phyloP scores from a whole-genome alignment of 2,888 invertebrate species.

The Phyto melanocephala region DNA sequence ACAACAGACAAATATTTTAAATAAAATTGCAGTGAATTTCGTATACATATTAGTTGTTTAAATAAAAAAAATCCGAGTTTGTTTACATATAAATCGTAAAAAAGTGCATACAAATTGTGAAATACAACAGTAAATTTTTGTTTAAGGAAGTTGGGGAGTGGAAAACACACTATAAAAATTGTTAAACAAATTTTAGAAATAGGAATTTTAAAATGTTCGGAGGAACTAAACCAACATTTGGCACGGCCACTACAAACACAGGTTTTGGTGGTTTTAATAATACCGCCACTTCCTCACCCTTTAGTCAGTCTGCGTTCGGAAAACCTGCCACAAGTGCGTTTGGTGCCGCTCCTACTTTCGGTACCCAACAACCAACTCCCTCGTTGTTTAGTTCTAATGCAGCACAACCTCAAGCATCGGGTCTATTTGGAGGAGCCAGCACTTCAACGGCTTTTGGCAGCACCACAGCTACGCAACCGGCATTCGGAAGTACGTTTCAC shows the following conservation, averaged over 20 bases:
- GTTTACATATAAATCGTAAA: not conserved
- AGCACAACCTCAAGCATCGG: constrained; percentile 77
- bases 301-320: constrained; percentile 81
- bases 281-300: constrained; percentile 76
- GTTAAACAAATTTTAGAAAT: not conserved
- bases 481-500: constrained; percentile 76
- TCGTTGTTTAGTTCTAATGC: constrained; percentile 82
- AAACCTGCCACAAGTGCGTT: constrained; percentile 83
- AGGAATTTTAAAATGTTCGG: constrained; percentile 71
- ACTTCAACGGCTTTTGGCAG: constrained; percentile 84
- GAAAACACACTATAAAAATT: constrained; percentile 40
- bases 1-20: not conserved
- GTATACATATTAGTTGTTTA: not conserved
- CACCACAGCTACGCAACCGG: constrained; percentile 79
- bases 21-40: constrained; percentile 7
- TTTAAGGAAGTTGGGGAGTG: not conserved
- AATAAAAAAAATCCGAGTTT: not conserved
- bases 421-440: constrained; percentile 81
- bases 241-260: constrained; percentile 75
- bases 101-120: constrained; percentile 28
- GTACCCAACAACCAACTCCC: constrained; percentile 78
- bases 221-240: constrained; percentile 79
- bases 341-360: constrained; percentile 86
- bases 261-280: constrained; percentile 76
- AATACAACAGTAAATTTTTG: constrained; percentile 30